Evolutionary conservation across 2,113 vertebrate genomes (phyloP).

Genomic region (Cryptomyrus ogoouensis): DNA sequence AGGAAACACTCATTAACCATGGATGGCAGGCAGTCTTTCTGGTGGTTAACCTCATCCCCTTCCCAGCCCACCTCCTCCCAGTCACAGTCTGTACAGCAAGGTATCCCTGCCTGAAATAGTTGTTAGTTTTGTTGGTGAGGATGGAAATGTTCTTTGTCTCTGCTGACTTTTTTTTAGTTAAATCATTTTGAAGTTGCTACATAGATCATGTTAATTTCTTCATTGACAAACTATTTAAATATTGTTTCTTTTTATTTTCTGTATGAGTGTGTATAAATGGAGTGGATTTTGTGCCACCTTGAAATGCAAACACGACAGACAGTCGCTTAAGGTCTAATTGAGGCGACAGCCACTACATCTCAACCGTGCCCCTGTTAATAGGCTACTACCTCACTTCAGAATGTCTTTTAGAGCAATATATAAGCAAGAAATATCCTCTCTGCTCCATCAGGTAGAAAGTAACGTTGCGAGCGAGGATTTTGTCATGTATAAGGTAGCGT

Average conservation of each 20-base stretch:
- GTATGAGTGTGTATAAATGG: neutral
- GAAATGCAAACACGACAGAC: neutral
- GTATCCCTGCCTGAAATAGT: constrained; percentile 21
- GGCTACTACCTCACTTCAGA: no score
- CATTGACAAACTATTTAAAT: neutral
- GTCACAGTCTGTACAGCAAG: constrained; percentile 32
- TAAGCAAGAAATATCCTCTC: no score
- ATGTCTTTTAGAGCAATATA: no score
- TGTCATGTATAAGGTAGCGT: no score
- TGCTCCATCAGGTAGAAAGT: no score
- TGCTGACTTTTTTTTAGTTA: neutral
- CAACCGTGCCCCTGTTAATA: neutral
- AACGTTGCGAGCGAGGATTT: no score
- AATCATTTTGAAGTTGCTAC: neutral
- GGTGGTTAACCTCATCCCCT: constrained; percentile 63
- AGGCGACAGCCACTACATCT: neutral
- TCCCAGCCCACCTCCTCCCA: constrained; percentile 43
- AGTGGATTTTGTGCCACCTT: neutral
- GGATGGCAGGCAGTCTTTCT: constrained; percentile 55
- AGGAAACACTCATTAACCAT: constrained; percentile 43
- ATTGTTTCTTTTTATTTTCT: neutral
- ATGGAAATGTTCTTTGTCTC: neutral
- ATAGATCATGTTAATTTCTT: neutral
- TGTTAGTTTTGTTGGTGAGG: neutral
- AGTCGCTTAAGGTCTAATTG: neutral